A percentile compares a stretch with the other conserved stretches of the same genome.
Conservation (phyloP, 2,888 invertebrate genomes). For the Cataglyphis rosenhaueri region DNA sequence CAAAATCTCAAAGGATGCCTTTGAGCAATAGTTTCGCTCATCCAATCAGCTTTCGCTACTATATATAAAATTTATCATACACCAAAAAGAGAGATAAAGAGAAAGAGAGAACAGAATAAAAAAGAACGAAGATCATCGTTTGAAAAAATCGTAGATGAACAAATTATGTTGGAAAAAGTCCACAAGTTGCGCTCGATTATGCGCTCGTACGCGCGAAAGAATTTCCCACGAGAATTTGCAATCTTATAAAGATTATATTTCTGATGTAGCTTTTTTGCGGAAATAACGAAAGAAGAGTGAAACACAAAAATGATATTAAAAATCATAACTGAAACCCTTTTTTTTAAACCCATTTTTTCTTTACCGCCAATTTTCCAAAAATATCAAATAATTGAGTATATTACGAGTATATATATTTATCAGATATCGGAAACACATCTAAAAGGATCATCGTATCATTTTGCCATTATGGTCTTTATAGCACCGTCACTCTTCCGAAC, state of each 20-base stretch:
- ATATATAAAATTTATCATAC: slow-evolving; percentile 52
- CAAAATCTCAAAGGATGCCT: slow-evolving; percentile 57
- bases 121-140: not conserved
- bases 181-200: slow-evolving; percentile 48
- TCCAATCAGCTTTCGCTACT: slow-evolving; percentile 59
- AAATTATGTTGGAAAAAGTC: slow-evolving; percentile 39
- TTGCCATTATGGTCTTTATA: not conserved
- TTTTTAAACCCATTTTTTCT: not conserved
- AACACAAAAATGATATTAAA: not conserved
- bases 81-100: not conserved
- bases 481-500: not conserved
- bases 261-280: not conserved
- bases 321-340: not conserved
- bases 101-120: not conserved
- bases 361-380: not conserved
- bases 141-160: slow-evolving; percentile 32
- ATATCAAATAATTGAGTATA: not conserved
- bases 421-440: slow-evolving; percentile 1
- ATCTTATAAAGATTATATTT: slow-evolving; percentile 13
- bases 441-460: not conserved
- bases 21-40: slow-evolving; percentile 59
- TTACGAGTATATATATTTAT: not conserved
- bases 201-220: slow-evolving; percentile 16
- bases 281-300: not conserved
- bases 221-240: slow-evolving; percentile 32